phyloP scores from a whole-genome alignment of 2,113 vertebrate genomes.

The Rhinogobius similis region DNA sequence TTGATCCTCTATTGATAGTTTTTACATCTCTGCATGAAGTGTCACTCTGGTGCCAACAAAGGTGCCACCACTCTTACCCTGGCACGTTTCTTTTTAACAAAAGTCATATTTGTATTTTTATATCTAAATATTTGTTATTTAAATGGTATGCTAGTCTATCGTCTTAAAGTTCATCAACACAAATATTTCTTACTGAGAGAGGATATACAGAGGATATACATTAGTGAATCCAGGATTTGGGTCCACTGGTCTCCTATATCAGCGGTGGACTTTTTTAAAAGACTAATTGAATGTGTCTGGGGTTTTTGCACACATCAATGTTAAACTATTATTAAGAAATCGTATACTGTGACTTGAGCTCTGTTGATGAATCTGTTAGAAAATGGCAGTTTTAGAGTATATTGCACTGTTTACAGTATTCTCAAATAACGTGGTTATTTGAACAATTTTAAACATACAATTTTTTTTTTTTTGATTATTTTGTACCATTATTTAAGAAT shows the following conservation, averaged over 20 bases:
- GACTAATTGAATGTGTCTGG: slow-evolving; percentile 85
- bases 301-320: slow-evolving; percentile 87
- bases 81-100: slow-evolving; percentile 93
- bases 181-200: slow-evolving; percentile 78
- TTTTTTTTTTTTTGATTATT: slow-evolving; percentile 83
- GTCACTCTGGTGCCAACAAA: slow-evolving; percentile 83
- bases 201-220: slow-evolving; percentile 67
- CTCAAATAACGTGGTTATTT: slow-evolving; percentile 85
- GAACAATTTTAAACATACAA: slow-evolving; percentile 80
- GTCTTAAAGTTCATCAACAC: slow-evolving; percentile 85
- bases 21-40: slow-evolving; percentile 92
- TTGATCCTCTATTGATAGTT: slow-evolving; percentile 65
- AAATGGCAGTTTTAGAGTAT: slow-evolving; percentile 80
- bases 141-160: slow-evolving; percentile 87
- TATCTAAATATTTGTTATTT: slow-evolving; percentile 95
- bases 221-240: slow-evolving; percentile 57
- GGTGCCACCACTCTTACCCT: slow-evolving; percentile 83
- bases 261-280: slow-evolving; percentile 74
- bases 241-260: slow-evolving; percentile 73
- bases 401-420: slow-evolving; percentile 87
- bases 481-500: slow-evolving; percentile 89
- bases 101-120: slow-evolving; percentile 97
- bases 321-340: slow-evolving; percentile 85
- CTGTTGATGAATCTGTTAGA: slow-evolving; percentile 85
- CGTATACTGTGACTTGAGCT: slow-evolving; percentile 86